A percentile compares a stretch with the other conserved stretches of the same genome.
phyloP scores from a whole-genome alignment of 2,113 vertebrate species.

The Passer domesticus region DNA sequence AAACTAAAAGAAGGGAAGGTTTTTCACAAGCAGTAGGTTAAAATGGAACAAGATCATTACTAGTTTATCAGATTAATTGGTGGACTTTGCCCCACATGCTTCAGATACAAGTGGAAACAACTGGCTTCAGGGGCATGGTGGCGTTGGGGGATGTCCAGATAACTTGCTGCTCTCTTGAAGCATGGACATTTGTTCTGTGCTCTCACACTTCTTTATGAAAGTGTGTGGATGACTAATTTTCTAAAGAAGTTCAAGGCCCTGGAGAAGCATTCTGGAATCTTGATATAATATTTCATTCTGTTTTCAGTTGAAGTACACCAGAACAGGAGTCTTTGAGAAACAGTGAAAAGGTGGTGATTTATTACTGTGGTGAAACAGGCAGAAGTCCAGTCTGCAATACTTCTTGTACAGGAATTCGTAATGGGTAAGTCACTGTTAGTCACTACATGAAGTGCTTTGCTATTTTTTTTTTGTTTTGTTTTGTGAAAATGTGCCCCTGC shows the following conservation, averaged over 20 bases:
- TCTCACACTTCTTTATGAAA: not conserved
- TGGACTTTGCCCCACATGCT: not conserved
- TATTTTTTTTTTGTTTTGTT: not conserved
- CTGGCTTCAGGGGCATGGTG: too few species aligned
- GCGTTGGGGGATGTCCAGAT: not conserved
- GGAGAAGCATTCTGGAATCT: not conserved
- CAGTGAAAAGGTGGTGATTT: not conserved
- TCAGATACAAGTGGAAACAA: not conserved
- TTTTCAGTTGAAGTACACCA: not conserved
- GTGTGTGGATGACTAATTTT: not conserved
- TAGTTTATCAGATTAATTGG: not conserved
- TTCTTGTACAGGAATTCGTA: not conserved
- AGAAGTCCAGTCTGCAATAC: not conserved
- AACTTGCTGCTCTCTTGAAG: not conserved
- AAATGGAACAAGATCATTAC: not conserved
- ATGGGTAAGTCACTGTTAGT: not conserved
- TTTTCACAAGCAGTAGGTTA: not conserved
- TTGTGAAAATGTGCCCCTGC: rapidly evolving
- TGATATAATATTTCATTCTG: not conserved
- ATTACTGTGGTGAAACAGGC: not conserved
- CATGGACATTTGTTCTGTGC: not conserved
- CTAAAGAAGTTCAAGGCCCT: not conserved
- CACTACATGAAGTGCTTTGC: not conserved
- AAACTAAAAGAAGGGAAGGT: not conserved
- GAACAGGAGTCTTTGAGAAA: not conserved